These are phyloP conservation scores for Bombus waltoni DNA, from an alignment of 1,140 invertebrate genomes.

Conservation along the genomic window DNA sequence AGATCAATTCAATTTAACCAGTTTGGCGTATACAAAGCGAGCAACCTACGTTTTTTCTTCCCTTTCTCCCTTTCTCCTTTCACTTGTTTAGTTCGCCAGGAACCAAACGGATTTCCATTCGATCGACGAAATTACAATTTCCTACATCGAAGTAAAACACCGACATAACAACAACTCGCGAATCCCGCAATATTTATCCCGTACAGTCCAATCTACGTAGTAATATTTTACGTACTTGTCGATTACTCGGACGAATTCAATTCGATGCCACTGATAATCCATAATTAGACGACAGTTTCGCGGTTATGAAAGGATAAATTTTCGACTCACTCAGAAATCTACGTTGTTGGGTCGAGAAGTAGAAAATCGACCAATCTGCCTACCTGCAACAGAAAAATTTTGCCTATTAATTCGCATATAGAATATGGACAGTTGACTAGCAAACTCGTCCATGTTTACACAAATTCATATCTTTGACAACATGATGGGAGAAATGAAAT, in stretches of 20 bases:
- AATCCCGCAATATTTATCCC: background rate
- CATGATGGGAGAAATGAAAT: no score
- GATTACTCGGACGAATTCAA: background rate
- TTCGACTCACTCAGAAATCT: background rate
- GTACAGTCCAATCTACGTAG: background rate
- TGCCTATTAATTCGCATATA: background rate
- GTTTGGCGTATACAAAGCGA: background rate
- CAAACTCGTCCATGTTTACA: no score
- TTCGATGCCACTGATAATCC: no score
- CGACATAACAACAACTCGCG: background rate
- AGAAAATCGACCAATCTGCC: background rate
- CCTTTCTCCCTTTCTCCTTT: background rate
- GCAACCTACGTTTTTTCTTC: background rate
- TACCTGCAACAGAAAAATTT: background rate
- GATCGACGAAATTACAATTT: background rate
- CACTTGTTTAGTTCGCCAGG: background rate
- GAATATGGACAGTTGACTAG: background rate
- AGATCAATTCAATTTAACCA: background rate
- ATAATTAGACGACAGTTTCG: background rate
- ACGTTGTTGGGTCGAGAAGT: background rate
- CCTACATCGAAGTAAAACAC: background rate
- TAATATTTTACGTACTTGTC: background rate
- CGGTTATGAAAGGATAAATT: background rate
- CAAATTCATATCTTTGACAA: background rate
- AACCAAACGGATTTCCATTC: background rate